Conservation (phyloP, 2,797 vertebrate species). For the Enteromius treurensis region DNA sequence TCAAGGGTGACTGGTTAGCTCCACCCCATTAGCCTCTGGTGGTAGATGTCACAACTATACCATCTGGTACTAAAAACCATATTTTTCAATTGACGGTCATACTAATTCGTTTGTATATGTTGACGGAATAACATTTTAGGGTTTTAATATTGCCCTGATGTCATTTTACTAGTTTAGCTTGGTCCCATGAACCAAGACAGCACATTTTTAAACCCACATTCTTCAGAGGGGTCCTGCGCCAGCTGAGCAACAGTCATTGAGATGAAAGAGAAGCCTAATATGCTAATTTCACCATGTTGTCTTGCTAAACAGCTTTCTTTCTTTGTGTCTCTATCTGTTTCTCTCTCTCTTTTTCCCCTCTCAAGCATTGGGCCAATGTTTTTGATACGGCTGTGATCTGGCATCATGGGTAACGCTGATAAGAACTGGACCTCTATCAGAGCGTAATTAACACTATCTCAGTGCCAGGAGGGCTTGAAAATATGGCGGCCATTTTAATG, state of each 20-base stretch:
- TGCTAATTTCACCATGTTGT: slow-evolving; percentile 8
- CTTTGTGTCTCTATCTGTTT: slow-evolving; percentile 12
- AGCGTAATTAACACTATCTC: slow-evolving; percentile 72
- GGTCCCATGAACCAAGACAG: background rate
- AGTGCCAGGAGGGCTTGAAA: slow-evolving; percentile 65
- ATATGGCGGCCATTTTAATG: slow-evolving; percentile 68
- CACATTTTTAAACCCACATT: background rate
- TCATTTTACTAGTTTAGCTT: background rate
- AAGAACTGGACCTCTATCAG: slow-evolving; percentile 63
- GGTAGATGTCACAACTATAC: background rate
- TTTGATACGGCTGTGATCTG: slow-evolving; percentile 25
- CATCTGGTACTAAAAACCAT: background rate
- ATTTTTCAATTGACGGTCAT: background rate
- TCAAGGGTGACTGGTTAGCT: background rate
- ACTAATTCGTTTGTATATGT: background rate
- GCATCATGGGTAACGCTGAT: slow-evolving; percentile 43
- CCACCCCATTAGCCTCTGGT: background rate
- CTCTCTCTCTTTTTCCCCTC: background rate
- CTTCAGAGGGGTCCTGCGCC: background rate
- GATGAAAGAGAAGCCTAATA: slow-evolving; percentile 6
- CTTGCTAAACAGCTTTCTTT: slow-evolving; percentile 9
- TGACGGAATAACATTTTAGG: background rate
- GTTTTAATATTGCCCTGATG: background rate
- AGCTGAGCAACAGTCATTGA: background rate
- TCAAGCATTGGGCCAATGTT: slow-evolving; percentile 11